A percentile compares a stretch with the other conserved stretches of the same genome.
Evolutionary conservation across 2,113 vertebrate genomes (phyloP).

Genomic region (Dasyurus viverrinus): DNA sequence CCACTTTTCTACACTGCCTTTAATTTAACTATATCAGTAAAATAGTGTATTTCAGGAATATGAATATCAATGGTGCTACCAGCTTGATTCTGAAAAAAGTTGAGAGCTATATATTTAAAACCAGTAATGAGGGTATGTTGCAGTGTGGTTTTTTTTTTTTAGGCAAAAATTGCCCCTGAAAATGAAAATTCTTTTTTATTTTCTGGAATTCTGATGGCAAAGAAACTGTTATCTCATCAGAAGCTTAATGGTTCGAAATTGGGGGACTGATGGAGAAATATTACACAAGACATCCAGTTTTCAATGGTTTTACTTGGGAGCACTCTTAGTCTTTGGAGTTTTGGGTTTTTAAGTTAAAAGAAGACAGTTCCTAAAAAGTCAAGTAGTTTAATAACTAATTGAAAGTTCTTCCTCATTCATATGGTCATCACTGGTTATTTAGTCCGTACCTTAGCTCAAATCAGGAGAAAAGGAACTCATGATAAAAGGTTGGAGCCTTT

Average conservation of each 20-base stretch:
- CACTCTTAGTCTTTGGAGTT: background rate
- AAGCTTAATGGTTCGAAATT: background rate
- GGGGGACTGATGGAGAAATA: background rate
- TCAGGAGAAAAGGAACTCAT: background rate
- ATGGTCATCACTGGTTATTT: background rate
- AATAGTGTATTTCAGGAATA: background rate
- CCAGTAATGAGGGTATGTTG: background rate
- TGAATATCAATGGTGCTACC: background rate
- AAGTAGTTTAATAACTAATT: too few relatives aligned
- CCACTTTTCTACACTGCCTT: background rate
- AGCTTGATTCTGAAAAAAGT: background rate
- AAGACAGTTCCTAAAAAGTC: background rate
- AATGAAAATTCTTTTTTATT: background rate
- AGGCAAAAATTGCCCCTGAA: background rate
- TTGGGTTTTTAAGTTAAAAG: background rate
- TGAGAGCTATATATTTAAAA: background rate
- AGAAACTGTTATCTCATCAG: background rate
- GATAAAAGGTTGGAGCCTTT: background rate
- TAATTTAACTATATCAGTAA: background rate
- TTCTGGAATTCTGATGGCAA: background rate
- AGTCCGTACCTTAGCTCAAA: background rate
- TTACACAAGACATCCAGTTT: background rate
- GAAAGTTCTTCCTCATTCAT: background rate
- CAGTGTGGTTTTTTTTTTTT: background rate
- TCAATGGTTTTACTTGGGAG: background rate